Base-by-base conservation (phyloP, 2,797 vertebrate genomes). In the Heteromormyrus szaboi region DNA sequence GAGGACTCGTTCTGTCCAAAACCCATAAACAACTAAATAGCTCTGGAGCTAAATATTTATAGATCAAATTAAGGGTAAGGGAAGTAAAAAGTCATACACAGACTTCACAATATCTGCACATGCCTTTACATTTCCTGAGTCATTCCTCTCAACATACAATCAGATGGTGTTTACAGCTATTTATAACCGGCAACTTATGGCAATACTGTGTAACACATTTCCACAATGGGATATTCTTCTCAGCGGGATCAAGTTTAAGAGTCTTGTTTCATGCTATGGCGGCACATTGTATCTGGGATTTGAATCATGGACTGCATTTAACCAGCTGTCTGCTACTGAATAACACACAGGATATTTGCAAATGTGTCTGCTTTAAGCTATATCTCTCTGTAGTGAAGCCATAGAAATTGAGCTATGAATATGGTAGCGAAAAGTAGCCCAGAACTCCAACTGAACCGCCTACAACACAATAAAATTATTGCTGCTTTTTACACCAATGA, bases 41-140 rank as follows among this genome's bases (percentile, higher is more conserved):
- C 88, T 88, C 25, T 65, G 37, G n/a, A 33, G 12, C 9, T 85
- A 89, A 89, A 89, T 68, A 85, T 85, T 85, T 85, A 84, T 85
- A 46, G 46, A 29, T 44, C 7, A 12, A 44, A 25, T 84, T 9
- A 62, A 25, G 19, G n/a, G 50, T 56, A 33, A 79, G 72, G 8
- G 19, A 68, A 51, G 48, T 51, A 59, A 29, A 72, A 62, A 53
- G n/a, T 33, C 22, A 33, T 88, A 62, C 72, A 59, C 37, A 33
- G 19, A 44, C 17, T 33, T 56, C 33, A 9, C 85, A 37, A 9
- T n/a, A n/a, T 6, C 85, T n/a, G 3, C 33, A 33, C 29, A 56
- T 59, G 12, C 14, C 53, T 29, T 19, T 29, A n/a, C 22, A 56
- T 56, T 37, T 86, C 33, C 46, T 5, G 3, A 25, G 25, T n/a